phyloP scores from a whole-genome alignment of 1,140 invertebrate genomes.

The Drosophila subpulchrella region DNA sequence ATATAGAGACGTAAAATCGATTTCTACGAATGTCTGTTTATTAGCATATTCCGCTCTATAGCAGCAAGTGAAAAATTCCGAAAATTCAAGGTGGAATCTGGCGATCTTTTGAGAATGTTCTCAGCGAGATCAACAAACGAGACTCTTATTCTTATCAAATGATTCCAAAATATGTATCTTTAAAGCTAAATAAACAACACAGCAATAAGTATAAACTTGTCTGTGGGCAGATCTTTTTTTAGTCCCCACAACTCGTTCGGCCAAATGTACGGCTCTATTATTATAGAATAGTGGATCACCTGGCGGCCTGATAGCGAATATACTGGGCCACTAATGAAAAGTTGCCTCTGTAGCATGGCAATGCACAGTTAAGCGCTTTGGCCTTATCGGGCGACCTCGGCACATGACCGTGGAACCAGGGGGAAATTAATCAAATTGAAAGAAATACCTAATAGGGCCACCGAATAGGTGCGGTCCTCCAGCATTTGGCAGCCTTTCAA shows the following conservation, averaged over 20 bases:
- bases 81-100: conserved; percentile 33
- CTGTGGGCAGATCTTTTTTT: conserved; percentile 31
- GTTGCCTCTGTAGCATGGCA: conserved; percentile 42
- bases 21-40: conserved; percentile 36
- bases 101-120: background rate
- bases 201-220: conserved; percentile 19
- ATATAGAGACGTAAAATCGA: conserved; percentile 46
- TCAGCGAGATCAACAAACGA: conserved; percentile 6
- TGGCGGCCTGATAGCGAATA: conserved; percentile 27
- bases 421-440: conserved; percentile 60
- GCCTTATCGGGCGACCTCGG: conserved; percentile 62
- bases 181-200: conserved; percentile 16
- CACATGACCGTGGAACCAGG: conserved; percentile 63
- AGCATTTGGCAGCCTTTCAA: conserved; percentile 5
- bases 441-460: conserved; percentile 16
- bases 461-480: conserved; percentile 38
- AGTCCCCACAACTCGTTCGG: conserved; percentile 7
- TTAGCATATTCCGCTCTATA: conserved; percentile 52
- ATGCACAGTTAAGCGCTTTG: conserved; percentile 33
- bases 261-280: conserved; percentile 14
- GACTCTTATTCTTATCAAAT: conserved; percentile 37
- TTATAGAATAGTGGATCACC: conserved; percentile 20
- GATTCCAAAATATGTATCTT: conserved; percentile 18
- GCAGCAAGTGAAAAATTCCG: conserved; percentile 42
- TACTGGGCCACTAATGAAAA: conserved; percentile 28